Conservation (phyloP, 2,797 vertebrate genomes). For the Leptatherina wallacei region DNA sequence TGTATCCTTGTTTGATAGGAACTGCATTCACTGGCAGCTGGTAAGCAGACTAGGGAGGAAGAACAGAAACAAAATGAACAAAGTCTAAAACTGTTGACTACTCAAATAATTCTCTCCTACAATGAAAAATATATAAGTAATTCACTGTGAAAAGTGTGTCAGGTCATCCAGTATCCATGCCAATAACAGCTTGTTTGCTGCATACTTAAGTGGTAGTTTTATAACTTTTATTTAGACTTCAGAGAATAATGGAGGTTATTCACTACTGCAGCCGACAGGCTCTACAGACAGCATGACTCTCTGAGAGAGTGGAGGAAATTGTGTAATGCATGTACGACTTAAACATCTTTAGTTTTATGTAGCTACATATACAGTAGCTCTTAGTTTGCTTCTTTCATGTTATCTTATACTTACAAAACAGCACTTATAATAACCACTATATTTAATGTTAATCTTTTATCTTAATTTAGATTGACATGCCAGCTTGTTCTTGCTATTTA, state of each 20-base stretch:
- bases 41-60: slow-evolving; percentile 10
- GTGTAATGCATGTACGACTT: background rate
- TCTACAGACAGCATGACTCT: background rate
- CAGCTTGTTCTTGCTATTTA: too few species aligned
- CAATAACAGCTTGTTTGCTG: background rate
- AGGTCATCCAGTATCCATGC: slow-evolving; percentile 6
- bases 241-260: too few species aligned
- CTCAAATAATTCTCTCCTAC: slow-evolving; percentile 5
- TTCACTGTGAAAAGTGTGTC: background rate
- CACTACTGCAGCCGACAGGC: too few species aligned
- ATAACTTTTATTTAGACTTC: too few species aligned
- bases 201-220: too few species aligned
- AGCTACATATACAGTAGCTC: background rate
- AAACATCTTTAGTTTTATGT: background rate
- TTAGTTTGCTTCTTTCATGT: background rate
- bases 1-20: slow-evolving; percentile 6
- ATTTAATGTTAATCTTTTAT: background rate
- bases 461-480: too few species aligned
- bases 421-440: background rate
- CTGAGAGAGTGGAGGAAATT: too few species aligned
- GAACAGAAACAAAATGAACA: slow-evolving; percentile 10
- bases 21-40: slow-evolving; percentile 21
- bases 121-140: slow-evolving; percentile 9
- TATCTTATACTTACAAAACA: background rate
- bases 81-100: slow-evolving; percentile 3